phyloP scores from a whole-genome alignment of 2,888 invertebrate species.

The Tryphoninae sp. region DNA sequence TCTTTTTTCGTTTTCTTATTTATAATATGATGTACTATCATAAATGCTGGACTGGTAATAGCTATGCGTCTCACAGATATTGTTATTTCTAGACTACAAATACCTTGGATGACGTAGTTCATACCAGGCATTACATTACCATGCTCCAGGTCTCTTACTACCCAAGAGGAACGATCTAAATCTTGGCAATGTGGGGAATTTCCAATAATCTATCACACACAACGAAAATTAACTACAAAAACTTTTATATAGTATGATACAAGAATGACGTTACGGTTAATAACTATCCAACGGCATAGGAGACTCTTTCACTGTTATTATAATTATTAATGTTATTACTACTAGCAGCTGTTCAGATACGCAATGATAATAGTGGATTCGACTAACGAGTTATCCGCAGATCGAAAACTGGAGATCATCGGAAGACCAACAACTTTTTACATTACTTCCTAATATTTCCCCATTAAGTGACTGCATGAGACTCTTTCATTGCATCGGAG shows the following conservation, averaged over 20 bases:
- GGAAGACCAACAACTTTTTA: conserved; percentile 60
- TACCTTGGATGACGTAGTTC: too few relatives aligned
- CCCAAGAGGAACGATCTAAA: neutral
- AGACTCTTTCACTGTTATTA: conserved; percentile 33
- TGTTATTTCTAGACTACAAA: too few relatives aligned
- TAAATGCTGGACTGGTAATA: too few relatives aligned
- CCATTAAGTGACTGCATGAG: neutral
- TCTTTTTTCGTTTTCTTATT: too few relatives aligned
- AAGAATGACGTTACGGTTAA: conserved; percentile 47
- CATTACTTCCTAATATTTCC: neutral
- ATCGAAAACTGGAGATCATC: conserved; percentile 54
- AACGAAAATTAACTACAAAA: neutral
- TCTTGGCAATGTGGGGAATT: neutral
- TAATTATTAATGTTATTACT: conserved; percentile 22
- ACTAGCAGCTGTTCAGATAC: conserved; percentile 30
- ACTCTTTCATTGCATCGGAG: neutral
- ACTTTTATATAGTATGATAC: conserved; percentile 38
- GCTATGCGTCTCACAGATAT: too few relatives aligned
- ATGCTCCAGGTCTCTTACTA: too few relatives aligned
- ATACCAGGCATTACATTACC: too few relatives aligned
- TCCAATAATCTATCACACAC: neutral
- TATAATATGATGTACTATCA: too few relatives aligned
- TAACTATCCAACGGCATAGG: conserved; percentile 57
- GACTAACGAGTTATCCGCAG: conserved; percentile 20
- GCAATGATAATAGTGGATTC: conserved; percentile 5